These are phyloP conservation scores for Tryphoninae sp. DNA, from an alignment of 2,888 invertebrate species.

Conservation along the genomic window DNA sequence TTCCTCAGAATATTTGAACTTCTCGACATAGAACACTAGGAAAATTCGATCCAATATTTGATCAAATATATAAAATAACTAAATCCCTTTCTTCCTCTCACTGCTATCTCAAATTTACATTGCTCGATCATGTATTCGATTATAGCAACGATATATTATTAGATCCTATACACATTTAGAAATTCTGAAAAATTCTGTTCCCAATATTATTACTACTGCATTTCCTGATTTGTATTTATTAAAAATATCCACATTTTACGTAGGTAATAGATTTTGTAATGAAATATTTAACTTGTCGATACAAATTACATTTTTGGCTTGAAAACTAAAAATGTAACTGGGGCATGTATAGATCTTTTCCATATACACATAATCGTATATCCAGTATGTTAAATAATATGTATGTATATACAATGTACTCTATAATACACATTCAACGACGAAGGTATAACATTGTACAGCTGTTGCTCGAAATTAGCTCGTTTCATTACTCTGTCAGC, in stretches of 20 bases:
- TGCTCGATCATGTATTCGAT: too few species aligned
- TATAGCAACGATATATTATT: too few species aligned
- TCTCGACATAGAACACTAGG: not conserved
- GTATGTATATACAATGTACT: not conserved
- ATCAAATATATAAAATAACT: not conserved
- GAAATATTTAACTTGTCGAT: not conserved
- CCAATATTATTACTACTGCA: not conserved
- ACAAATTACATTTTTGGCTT: not conserved
- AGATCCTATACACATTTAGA: too few species aligned
- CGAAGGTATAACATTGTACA: constrained; percentile 12
- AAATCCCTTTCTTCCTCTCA: too few species aligned
- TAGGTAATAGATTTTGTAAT: not conserved
- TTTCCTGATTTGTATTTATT: too few species aligned
- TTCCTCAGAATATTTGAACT: not conserved
- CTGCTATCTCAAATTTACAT: too few species aligned
- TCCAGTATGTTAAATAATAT: not conserved
- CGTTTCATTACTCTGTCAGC: constrained; percentile 46
- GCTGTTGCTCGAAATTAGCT: constrained; percentile 47
- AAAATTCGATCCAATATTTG: not conserved
- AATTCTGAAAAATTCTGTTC: too few species aligned
- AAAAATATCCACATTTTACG: too few species aligned
- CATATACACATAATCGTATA: not conserved
- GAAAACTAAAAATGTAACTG: not conserved
- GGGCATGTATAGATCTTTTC: not conserved
- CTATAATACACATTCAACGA: not conserved